phyloP scores from a whole-genome alignment of 2,797 vertebrate species.

The Lophura swinhoii region DNA sequence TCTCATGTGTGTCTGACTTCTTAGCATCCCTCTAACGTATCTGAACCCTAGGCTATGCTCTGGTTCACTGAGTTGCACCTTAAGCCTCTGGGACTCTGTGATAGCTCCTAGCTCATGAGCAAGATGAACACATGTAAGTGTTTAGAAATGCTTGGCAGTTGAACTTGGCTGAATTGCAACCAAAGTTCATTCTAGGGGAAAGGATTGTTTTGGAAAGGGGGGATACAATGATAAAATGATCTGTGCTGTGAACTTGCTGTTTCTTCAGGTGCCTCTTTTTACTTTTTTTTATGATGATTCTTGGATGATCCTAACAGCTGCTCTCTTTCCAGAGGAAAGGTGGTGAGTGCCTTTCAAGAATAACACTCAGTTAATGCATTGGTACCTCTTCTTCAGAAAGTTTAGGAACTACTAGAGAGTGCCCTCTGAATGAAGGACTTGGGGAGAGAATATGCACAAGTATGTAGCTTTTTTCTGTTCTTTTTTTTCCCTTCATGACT shows the following conservation, averaged over 20 bases:
- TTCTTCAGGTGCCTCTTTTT: neutral
- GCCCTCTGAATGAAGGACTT: neutral
- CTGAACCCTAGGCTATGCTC: neutral
- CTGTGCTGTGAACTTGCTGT: neutral
- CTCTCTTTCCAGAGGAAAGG: neutral
- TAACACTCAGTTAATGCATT: neutral
- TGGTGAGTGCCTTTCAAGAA: neutral
- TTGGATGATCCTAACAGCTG: neutral
- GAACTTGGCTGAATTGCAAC: conserved; percentile 60
- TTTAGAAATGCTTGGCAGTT: conserved; percentile 69
- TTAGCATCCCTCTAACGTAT: neutral
- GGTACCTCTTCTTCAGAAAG: neutral
- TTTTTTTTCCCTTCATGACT: neutral
- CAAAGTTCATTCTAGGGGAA: conserved; percentile 56
- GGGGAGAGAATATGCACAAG: neutral
- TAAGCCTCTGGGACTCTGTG: conserved; percentile 29
- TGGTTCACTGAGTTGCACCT: conserved; percentile 24
- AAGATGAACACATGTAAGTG: conserved; percentile 9
- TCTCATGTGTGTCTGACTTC: neutral
- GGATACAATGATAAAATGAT: conserved; percentile 23
- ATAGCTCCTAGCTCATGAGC: conserved; percentile 49
- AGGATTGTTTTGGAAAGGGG: conserved; percentile 46
- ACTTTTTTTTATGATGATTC: neutral
- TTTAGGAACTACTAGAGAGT: neutral
- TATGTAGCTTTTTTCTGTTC: neutral